A percentile compares a stretch with the other conserved stretches of the same genome.
Conservation (phyloP, 1,140 invertebrate genomes). For the Drosophila sturtevanti region DNA sequence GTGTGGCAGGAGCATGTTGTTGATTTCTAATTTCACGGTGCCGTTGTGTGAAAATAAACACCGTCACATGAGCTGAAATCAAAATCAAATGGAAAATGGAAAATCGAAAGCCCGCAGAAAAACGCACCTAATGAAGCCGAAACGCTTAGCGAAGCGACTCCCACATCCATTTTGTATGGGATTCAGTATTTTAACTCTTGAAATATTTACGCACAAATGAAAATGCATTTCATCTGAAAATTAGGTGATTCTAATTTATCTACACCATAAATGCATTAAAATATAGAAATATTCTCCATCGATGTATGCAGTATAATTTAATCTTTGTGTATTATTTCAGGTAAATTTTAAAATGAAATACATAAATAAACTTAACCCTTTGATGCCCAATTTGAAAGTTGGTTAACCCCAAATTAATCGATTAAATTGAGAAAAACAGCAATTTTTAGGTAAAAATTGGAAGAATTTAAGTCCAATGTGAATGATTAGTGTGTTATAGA, state of each 20-base stretch:
- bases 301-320: no score
- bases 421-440: no score
- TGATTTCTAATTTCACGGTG: slow-evolving; percentile 81
- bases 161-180: background rate
- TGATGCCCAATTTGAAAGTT: no score
- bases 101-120: slow-evolving; percentile 67
- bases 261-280: background rate
- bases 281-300: no score
- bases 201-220: background rate
- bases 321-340: no score
- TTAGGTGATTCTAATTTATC: background rate
- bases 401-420: no score
- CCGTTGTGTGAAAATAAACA: slow-evolving; percentile 78
- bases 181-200: background rate
- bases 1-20: slow-evolving; percentile 57
- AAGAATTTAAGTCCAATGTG: no score
- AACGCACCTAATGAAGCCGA: slow-evolving; percentile 69
- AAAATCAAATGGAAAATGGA: slow-evolving; percentile 23
- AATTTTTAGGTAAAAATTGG: no score
- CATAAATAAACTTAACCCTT: no score
- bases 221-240: background rate
- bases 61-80: slow-evolving; percentile 39
- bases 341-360: no score
- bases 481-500: no score
- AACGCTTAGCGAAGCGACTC: slow-evolving; percentile 29